Percentiles rank a stretch among this genome's conserved stretches.
phyloP scores from a whole-genome alignment of 1,140 invertebrate species.

The Diploscapter pachys region DNA sequence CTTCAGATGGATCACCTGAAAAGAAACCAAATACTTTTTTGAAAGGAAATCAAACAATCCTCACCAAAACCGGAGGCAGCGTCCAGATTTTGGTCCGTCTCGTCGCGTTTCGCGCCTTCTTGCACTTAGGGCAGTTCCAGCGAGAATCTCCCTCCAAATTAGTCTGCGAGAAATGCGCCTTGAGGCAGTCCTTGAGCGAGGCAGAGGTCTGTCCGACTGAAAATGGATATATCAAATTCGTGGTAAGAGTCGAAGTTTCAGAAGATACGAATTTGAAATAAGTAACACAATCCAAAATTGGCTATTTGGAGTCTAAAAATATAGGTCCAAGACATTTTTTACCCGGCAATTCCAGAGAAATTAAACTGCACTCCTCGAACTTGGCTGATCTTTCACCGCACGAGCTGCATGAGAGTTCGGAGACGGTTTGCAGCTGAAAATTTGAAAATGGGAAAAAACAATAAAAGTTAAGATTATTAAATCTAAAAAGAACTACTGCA shows the following conservation, averaged over 20 bases:
- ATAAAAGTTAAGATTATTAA: conserved; percentile 12
- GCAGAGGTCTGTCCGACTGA: conserved; percentile 4
- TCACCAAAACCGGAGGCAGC: conserved; percentile 77
- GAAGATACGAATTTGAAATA: conserved; percentile 3
- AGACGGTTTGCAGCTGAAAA: conserved; percentile 23
- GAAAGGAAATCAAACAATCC: conserved; percentile 43
- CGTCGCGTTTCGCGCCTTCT: conserved; percentile 11
- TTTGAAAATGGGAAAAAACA: too few species aligned
- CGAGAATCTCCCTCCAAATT: conserved; percentile 24
- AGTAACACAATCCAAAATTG: conserved; percentile 1
- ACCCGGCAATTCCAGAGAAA: conserved; percentile 1
- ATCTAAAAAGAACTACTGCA: background rate
- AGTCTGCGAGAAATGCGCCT: conserved; percentile 16
- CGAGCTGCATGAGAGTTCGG: conserved; percentile 1
- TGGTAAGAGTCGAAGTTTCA: conserved; percentile 1
- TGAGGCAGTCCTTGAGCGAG: conserved; percentile 24
- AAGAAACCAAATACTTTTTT: background rate
- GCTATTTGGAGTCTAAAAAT: background rate
- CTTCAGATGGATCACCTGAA: conserved; percentile 31
- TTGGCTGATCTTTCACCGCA: conserved; percentile 5
- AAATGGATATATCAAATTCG: conserved; percentile 7
- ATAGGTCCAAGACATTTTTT: background rate
- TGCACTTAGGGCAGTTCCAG: conserved; percentile 28
- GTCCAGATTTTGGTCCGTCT: conserved; percentile 70
- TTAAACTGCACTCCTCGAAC: conserved; percentile 2